These are phyloP conservation scores for Mus spretus DNA, from an alignment of 2,797 vertebrate genomes.

Conservation along the genomic window DNA sequence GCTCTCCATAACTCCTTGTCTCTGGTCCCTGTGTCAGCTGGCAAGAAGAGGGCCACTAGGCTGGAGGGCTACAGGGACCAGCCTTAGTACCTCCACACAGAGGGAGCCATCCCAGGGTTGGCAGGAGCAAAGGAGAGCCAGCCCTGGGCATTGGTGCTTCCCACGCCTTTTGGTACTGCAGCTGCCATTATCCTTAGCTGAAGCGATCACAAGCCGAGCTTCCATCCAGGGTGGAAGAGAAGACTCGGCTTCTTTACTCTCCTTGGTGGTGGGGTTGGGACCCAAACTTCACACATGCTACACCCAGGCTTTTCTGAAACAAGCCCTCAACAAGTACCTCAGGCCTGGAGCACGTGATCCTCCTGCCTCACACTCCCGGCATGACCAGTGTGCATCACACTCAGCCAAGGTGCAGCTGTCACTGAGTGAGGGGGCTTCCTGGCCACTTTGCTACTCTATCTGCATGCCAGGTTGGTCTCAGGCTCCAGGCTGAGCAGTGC, in stretches of 20 bases:
- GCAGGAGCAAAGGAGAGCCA: no score
- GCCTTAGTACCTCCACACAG: neutral
- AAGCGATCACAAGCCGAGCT: neutral
- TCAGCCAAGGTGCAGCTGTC: neutral
- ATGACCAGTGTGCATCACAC: neutral
- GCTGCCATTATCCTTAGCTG: neutral
- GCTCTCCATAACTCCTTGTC: neutral
- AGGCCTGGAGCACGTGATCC: neutral
- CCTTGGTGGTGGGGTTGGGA: neutral
- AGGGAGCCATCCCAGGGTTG: neutral
- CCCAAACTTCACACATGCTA: neutral
- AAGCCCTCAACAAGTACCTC: neutral
- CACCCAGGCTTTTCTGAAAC: neutral
- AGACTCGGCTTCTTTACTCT: neutral
- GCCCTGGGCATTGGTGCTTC: neutral
- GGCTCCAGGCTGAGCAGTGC: neutral
- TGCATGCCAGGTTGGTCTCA: no score
- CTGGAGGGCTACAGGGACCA: neutral
- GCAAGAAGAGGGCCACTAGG: rapidly evolving
- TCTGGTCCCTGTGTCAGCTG: neutral
- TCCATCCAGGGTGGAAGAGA: neutral
- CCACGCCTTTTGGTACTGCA: neutral
- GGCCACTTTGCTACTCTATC: neutral
- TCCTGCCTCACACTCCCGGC: neutral
- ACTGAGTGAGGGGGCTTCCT: no score